Evolutionary conservation across 2,888 invertebrate genomes (phyloP).

Genomic region (Sturmia bella): DNA sequence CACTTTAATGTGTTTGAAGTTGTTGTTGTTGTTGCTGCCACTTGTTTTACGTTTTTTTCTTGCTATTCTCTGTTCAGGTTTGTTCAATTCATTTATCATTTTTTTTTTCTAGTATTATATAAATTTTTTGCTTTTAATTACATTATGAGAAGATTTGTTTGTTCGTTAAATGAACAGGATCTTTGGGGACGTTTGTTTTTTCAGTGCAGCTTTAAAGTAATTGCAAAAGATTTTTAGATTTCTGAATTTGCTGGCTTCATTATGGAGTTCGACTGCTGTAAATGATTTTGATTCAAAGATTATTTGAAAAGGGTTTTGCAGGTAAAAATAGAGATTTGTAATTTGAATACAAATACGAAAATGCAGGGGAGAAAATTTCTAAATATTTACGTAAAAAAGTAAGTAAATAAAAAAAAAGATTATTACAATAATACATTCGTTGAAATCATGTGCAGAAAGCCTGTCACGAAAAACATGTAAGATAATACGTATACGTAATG

Average conservation of each 20-base stretch:
- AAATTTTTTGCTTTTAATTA: slow-evolving; percentile 68
- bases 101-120: slow-evolving; percentile 35
- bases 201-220: slow-evolving; percentile 17
- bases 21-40: slow-evolving; percentile 33
- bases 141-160: slow-evolving; percentile 62
- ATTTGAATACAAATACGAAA: too few relatives aligned
- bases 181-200: slow-evolving; percentile 45
- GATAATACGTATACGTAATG: too few relatives aligned
- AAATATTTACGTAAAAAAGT: too few relatives aligned
- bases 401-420: too few relatives aligned
- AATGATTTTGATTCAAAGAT: slow-evolving; percentile 30
- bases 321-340: background rate
- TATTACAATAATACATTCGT: too few relatives aligned
- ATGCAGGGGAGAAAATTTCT: too few relatives aligned
- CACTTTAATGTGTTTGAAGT: slow-evolving; percentile 46
- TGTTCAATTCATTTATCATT: slow-evolving; percentile 64
- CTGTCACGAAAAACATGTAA: too few relatives aligned
- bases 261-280: slow-evolving; percentile 57
- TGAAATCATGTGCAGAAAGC: too few relatives aligned
- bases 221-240: background rate
- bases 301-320: background rate
- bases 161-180: slow-evolving; percentile 41
- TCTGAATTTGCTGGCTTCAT: background rate
- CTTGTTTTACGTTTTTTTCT: background rate
- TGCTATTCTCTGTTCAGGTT: slow-evolving; percentile 49